Base-by-base conservation (phyloP, 2,888 invertebrate species). In the Drosophila acutilabella region DNA sequence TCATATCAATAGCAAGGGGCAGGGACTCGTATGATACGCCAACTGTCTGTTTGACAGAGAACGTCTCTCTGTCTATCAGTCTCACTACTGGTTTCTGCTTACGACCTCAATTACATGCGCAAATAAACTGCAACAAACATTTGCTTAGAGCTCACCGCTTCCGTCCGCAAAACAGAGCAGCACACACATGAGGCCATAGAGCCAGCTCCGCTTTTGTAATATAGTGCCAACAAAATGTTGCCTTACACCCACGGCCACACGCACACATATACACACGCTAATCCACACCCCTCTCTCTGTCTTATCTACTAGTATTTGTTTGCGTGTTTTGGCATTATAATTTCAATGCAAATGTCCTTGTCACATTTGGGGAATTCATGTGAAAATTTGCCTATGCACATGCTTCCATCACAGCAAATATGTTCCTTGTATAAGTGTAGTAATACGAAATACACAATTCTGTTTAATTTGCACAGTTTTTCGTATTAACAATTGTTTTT, bases 61-160 rank as follows among this genome's bases (percentile, higher is more conserved):
- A 33, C 20, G 64, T 40, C 40, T 42, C 20, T 50, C 48, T 57
- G 41, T 57, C 50, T 47, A 33, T 50, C 41, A 13, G 40, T 8
- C 52, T 33, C 44, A 56, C 41, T 68, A 42, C 58, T 62, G 61
- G 67, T 56, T 84, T 71, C 81, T 83, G 80, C 83, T 84, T 84
- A 78, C 80, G 82, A 84, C 88, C 83, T 84, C 83, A 87, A 87
- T 84, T 87, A 84, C 85, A 80, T 87, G 75, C 71, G 85, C 83
- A 84, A 84, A 84, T 84, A 84, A 81, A 87, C 73, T 84, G 88
- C 88, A 84, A 87, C 85, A 85, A 87, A 81, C 85, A 84, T 87
- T 87, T 87, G 80, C 82, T 44, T 47, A 87, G 83, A 69, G 78
- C 88, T 81, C 78, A 54, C 42, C 69, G 72, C 71, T 77, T 65